Base-by-base conservation (phyloP, 2,113 vertebrate species). In the Gambusia holbrooki region DNA sequence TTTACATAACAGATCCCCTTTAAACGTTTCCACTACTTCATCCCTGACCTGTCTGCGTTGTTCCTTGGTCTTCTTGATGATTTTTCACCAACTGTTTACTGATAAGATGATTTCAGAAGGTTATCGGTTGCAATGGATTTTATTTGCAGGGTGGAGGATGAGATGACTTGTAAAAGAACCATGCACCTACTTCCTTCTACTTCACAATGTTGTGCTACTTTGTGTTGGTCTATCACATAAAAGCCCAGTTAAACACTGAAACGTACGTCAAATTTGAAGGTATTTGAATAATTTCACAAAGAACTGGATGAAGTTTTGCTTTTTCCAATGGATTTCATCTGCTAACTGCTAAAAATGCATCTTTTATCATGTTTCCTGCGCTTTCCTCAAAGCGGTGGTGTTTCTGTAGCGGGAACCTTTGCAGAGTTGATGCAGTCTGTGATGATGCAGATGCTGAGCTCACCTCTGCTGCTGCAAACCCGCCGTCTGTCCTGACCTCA, bases 321-420 rank as follows among this genome's bases (percentile, higher is more conserved):
- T 64, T 58, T 27, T 30, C 40, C 33, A 40, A 28, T 33, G 42
- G 65, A 70, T 75, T 77, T 42, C 32, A 61, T 82, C 62, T 37
- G 10, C 30, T 45, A 27, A 66, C 79, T 69, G 80, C 81, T 83
- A 81, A 69, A 77, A 71, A 86, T 48, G 58, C 73, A 73, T 77
- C 81, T 51, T 27, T 62, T 35, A 29, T 68, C 68, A 68, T 29
- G 69, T 76, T 12, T 35, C 40, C 35, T 61, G 62, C 80, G 64
- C 70, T 68, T 62, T 28, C 63, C 81, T 71, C 51, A 54, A 72
- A 80, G 72, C 80, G 40, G 71, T 82, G 60, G 87, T 82, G 80
- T 85, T 84, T 92, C 69, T 88, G 61, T 62, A 81, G 73, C 79
- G 80, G 83, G 75, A 87, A 89, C 79, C 87, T 89, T 87, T 90